phyloP scores from a whole-genome alignment of 2,797 vertebrate species.

The Hippoglossus hippoglossus region DNA sequence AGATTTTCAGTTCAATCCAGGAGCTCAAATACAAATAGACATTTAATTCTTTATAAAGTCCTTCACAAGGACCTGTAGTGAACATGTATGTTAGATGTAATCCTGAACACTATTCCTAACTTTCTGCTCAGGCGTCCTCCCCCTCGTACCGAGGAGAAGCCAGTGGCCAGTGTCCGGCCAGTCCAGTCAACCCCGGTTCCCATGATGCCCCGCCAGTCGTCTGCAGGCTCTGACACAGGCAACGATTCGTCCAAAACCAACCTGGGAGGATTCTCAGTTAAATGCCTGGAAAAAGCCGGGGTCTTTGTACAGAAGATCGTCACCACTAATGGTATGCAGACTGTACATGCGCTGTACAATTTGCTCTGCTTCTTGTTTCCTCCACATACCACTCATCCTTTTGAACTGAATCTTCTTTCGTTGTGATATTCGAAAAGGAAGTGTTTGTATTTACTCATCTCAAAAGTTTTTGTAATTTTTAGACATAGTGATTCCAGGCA shows the following conservation, averaged over 20 bases:
- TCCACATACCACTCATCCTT: too few relatives aligned
- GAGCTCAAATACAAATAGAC: background rate
- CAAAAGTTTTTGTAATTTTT: constrained; percentile 13
- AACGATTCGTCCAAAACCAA: constrained; percentile 74
- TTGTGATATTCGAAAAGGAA: background rate
- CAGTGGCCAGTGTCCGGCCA: constrained; percentile 90
- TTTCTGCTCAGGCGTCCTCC: constrained; percentile 87
- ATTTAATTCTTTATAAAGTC: background rate
- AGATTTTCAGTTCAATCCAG: background rate
- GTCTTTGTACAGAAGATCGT: constrained; percentile 97
- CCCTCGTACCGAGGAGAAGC: constrained; percentile 89
- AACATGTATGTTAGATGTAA: too few relatives aligned
- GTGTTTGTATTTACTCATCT: background rate
- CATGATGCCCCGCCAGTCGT: constrained; percentile 90
- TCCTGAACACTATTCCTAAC: background rate
- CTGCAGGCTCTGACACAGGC: constrained; percentile 77
- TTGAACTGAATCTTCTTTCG: too few relatives aligned
- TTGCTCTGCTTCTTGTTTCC: too few relatives aligned
- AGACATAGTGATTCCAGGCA: constrained; percentile 97
- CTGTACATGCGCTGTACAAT: background rate
- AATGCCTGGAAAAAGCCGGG: constrained; percentile 95
- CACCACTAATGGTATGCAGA: constrained; percentile 91
- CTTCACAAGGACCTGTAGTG: too few relatives aligned
- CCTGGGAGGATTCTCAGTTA: constrained; percentile 91
- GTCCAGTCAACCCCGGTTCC: constrained; percentile 94